These are phyloP conservation scores for Dynastes hyllus DNA, from an alignment of 2,888 invertebrate genomes.

Conservation along the genomic window DNA sequence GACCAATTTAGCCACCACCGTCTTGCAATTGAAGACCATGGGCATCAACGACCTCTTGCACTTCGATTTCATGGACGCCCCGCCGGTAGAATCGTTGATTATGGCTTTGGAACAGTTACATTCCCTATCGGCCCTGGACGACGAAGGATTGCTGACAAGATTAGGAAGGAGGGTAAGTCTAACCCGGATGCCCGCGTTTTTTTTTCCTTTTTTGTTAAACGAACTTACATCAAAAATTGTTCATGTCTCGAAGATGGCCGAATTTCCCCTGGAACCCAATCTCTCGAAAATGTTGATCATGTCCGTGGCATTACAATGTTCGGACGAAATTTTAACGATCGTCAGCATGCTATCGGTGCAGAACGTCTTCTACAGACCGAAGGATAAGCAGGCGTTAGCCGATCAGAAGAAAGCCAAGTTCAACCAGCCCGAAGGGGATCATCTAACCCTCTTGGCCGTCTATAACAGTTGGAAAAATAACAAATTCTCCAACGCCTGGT, in stretches of 20 bases:
- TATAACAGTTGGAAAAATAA: slow-evolving; percentile 99
- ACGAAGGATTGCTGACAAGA: slow-evolving; percentile 90
- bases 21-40: slow-evolving; percentile 98
- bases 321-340: slow-evolving; percentile 98
- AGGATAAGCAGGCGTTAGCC: slow-evolving; percentile 96
- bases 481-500: slow-evolving; percentile 99
- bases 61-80: slow-evolving; percentile 99
- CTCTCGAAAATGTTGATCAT: slow-evolving; percentile 99
- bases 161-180: slow-evolving; percentile 81
- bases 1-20: slow-evolving; percentile 97
- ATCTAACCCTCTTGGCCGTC: slow-evolving; percentile 96
- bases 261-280: slow-evolving; percentile 98
- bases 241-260: slow-evolving; percentile 88
- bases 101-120: slow-evolving; percentile 98
- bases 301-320: slow-evolving; percentile 98
- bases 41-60: slow-evolving; percentile 98
- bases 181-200: neutral
- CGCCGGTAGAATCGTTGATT: slow-evolving; percentile 97
- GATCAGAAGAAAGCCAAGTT: slow-evolving; percentile 99
- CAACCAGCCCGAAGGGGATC: slow-evolving; percentile 99
- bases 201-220: slow-evolving; percentile 49
- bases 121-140: slow-evolving; percentile 96
- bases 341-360: slow-evolving; percentile 99
- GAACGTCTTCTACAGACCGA: slow-evolving; percentile 97
- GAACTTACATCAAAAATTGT: no score